phyloP scores from a whole-genome alignment of 2,113 vertebrate species.

The Machaerirhynchus nigripectus region DNA sequence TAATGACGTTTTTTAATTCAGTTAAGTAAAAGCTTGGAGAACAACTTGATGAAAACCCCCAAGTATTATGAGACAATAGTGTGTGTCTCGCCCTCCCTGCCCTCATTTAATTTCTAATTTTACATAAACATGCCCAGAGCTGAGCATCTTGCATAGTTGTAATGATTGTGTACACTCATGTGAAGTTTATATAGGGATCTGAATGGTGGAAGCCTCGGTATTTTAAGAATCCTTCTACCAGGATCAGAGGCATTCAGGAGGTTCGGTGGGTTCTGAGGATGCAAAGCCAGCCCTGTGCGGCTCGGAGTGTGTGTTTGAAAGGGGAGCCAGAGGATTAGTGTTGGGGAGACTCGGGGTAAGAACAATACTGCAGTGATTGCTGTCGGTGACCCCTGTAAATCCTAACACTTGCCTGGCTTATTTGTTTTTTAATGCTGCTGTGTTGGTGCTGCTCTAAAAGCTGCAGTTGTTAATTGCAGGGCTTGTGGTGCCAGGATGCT shows the following conservation, averaged over 20 bases:
- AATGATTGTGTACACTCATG: not conserved
- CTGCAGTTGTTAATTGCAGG: conserved; percentile 50
- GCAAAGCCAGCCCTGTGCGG: not conserved
- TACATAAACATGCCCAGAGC: not conserved
- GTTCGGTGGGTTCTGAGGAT: not conserved
- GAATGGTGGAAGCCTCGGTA: not conserved
- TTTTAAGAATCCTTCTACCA: not conserved
- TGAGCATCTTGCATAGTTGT: not conserved
- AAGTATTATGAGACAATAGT: not conserved
- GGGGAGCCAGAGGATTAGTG: conserved; percentile 23
- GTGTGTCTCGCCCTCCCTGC: not conserved
- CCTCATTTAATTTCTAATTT: not conserved
- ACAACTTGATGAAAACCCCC: not conserved
- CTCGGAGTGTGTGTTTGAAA: not conserved
- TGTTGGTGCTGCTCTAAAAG: conserved; percentile 60
- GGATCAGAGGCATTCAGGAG: not conserved
- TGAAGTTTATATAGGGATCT: not conserved
- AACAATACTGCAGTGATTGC: conserved; percentile 14
- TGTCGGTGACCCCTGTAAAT: conserved; percentile 41
- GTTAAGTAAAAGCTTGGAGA: not conserved
- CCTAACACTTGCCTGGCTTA: conserved; percentile 36
- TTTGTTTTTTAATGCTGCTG: conserved; percentile 46
- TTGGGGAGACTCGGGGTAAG: not conserved
- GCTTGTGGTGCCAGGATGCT: conserved; percentile 48
- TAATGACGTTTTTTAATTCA: not conserved